phyloP scores from a whole-genome alignment of 2,797 vertebrate species.

The Cottoperca gobio region DNA sequence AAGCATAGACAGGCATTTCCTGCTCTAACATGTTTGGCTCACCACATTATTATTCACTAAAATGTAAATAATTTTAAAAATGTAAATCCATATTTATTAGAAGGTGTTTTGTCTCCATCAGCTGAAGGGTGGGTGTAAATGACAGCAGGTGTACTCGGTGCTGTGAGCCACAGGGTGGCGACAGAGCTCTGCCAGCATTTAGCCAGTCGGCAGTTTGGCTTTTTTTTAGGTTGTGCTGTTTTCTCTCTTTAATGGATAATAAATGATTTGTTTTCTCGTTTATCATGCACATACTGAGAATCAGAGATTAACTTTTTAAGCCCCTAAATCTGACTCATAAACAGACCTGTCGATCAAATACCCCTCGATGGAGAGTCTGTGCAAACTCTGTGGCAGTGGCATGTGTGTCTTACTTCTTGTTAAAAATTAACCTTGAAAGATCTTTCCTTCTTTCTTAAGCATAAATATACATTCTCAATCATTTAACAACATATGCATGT shows the following conservation, averaged over 20 bases:
- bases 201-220: neutral
- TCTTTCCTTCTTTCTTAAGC: neutral
- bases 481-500: neutral
- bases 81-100: no score
- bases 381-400: neutral
- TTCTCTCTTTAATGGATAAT: neutral
- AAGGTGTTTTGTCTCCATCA: no score
- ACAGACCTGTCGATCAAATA: no score
- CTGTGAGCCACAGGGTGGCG: slow-evolving; percentile 56
- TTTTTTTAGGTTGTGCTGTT: neutral
- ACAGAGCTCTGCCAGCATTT: slow-evolving; percentile 36
- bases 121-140: no score
- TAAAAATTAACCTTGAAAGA: neutral
- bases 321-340: neutral
- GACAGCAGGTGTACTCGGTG: slow-evolving; percentile 1
- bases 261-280: neutral
- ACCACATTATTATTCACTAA: no score
- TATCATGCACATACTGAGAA: neutral
- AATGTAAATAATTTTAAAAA: no score
- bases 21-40: no score
- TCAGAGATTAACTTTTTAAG: neutral
- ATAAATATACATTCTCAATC: neutral
- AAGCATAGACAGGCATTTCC: no score
- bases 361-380: fast-evolving
- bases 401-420: neutral